phyloP scores from a whole-genome alignment of 1,140 invertebrate species.

The Trachelipus rathkii region DNA sequence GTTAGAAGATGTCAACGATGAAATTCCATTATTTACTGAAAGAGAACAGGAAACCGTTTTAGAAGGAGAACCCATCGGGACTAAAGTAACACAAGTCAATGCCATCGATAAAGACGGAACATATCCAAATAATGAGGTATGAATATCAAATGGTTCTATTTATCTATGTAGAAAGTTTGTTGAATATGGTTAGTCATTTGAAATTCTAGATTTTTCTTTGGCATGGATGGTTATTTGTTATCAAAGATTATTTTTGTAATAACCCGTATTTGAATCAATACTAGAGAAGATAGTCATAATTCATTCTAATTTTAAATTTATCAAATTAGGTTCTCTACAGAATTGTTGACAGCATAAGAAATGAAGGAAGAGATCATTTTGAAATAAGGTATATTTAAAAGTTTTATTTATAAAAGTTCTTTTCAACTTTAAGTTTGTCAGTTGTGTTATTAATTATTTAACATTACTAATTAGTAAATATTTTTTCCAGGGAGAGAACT shows the following conservation, averaged over 20 bases:
- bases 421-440: not conserved
- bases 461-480: not conserved
- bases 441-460: not conserved
- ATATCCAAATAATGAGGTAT: constrained; percentile 84
- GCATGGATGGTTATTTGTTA: too few species aligned
- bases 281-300: too few species aligned
- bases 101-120: constrained; percentile 95
- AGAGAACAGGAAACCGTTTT: constrained; percentile 89
- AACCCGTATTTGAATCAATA: too few species aligned
- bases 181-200: too few species aligned
- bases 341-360: constrained; percentile 80
- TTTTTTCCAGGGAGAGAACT: constrained; percentile 65
- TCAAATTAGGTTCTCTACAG: constrained; percentile 73
- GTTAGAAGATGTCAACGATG: constrained; percentile 93
- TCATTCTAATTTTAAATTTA: too few species aligned
- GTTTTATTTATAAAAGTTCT: not conserved
- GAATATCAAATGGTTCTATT: too few species aligned
- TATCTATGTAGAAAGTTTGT: too few species aligned
- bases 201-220: too few species aligned
- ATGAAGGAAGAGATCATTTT: constrained; percentile 90
- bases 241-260: too few species aligned
- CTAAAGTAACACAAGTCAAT: constrained; percentile 91
- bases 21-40: constrained; percentile 91
- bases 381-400: constrained; percentile 63
- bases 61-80: constrained; percentile 87